phyloP scores from a whole-genome alignment of 92 coral and sea anemone species.

The Phenganax stokvisi region DNA sequence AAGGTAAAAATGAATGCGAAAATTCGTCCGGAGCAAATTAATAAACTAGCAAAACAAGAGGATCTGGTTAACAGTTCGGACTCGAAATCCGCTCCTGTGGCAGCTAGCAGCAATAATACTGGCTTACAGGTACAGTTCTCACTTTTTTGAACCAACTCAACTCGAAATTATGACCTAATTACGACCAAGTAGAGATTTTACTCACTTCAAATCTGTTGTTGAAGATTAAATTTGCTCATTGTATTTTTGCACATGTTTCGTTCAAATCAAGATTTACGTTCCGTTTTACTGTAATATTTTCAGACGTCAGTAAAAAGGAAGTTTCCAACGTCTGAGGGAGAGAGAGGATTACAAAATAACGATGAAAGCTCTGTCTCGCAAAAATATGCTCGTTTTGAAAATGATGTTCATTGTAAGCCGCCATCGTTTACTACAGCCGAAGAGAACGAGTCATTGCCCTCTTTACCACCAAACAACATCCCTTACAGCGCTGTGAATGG shows the following conservation, averaged over 20 bases:
- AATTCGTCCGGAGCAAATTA: conserved; percentile 37
- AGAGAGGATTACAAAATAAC: conserved; percentile 20
- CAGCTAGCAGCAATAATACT: conserved; percentile 21
- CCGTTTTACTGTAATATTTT: background rate
- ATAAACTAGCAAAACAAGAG: conserved; percentile 37
- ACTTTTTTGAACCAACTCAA: background rate
- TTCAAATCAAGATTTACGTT: conserved; percentile 17
- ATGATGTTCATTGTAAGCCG: conserved; percentile 30
- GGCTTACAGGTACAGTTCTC: conserved; percentile 35
- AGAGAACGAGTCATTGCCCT: background rate
- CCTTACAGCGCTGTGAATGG: conserved; percentile 5
- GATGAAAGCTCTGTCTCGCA: conserved; percentile 25
- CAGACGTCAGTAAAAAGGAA: conserved; percentile 20
- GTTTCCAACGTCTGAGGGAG: conserved; percentile 12
- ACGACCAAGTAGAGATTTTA: conserved; percentile 34
- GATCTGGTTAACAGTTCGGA: background rate
- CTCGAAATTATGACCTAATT: conserved; percentile 34
- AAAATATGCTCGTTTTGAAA: conserved; percentile 40
- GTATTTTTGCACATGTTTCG: conserved; percentile 40
- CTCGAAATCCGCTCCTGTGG: conserved; percentile 8
- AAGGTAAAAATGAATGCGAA: conserved; percentile 55
- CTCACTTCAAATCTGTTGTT: conserved; percentile 38
- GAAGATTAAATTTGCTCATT: conserved; percentile 39
- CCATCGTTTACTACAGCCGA: conserved; percentile 23
- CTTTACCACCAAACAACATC: conserved; percentile 3